Conservation (phyloP, 2,113 vertebrate species). For the Ictalurus punctatus region DNA sequence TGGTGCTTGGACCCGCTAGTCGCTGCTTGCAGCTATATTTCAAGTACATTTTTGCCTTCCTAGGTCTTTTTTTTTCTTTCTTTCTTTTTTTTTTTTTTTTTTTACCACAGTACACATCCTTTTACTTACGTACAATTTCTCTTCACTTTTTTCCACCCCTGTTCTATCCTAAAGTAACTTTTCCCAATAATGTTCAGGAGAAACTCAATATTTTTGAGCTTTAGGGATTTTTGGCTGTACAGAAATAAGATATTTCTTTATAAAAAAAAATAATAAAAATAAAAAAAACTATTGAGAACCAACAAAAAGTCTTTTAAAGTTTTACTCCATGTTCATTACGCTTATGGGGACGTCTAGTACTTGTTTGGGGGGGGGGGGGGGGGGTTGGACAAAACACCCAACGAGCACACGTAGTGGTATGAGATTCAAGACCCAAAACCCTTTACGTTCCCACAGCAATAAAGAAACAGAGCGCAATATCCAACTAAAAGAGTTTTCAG, state of each 20-base stretch:
- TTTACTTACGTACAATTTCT: not conserved
- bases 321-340: not conserved
- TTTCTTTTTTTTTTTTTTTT: too few relatives aligned
- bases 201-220: not conserved
- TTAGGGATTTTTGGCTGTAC: not conserved
- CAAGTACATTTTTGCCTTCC: not conserved
- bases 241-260: not conserved
- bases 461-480: slow-evolving; percentile 17
- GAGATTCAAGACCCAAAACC: not conserved
- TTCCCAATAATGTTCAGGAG: not conserved
- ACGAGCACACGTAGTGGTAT: slow-evolving; percentile 18
- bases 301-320: not conserved
- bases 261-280: too few relatives aligned
- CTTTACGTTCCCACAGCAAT: not conserved
- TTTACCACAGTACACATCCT: not conserved
- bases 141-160: not conserved
- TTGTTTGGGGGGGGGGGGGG: too few relatives aligned
- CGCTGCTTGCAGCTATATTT: not conserved
- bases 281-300: not conserved
- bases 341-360: too few relatives aligned
- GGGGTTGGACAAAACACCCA: slow-evolving; percentile 14
- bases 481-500: slow-evolving; percentile 1
- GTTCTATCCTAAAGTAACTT: not conserved
- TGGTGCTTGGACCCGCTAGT: not conserved
- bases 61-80: too few relatives aligned